Evolutionary conservation across 2,888 invertebrate species (phyloP).

Genomic region (Gonocerus acuteangulatus): DNA sequence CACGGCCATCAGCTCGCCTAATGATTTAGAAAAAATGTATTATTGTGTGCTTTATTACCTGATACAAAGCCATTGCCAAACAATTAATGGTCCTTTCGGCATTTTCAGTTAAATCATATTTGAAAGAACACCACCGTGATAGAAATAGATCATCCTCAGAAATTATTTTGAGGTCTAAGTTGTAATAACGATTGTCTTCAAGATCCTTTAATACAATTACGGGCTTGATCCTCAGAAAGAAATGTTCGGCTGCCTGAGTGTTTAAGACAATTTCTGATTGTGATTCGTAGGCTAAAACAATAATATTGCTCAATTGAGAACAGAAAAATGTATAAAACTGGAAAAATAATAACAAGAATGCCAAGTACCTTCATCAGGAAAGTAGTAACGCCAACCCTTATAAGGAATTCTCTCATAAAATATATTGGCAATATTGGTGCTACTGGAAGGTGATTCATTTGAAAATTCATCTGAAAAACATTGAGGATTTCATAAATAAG

Average conservation of each 20-base stretch:
- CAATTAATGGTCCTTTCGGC: slow-evolving; percentile 62
- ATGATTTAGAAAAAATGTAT: too few species aligned
- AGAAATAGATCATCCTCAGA: slow-evolving; percentile 51
- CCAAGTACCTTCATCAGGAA: slow-evolving; percentile 57
- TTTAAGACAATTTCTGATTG: slow-evolving; percentile 48
- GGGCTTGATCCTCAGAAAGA: slow-evolving; percentile 47
- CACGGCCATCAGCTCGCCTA: too few species aligned
- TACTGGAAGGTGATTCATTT: background rate
- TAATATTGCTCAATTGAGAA: too few species aligned
- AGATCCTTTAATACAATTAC: slow-evolving; percentile 53
- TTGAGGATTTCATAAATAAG: background rate
- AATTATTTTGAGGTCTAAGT: slow-evolving; percentile 53
- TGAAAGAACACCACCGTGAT: slow-evolving; percentile 56
- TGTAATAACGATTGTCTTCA: slow-evolving; percentile 51
- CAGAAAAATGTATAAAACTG: too few species aligned
- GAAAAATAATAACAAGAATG: slow-evolving; percentile 4
- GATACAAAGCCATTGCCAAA: slow-evolving; percentile 71
- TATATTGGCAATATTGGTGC: background rate
- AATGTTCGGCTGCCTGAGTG: slow-evolving; percentile 50
- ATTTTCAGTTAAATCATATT: slow-evolving; percentile 56
- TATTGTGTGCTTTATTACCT: too few species aligned
- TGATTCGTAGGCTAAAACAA: slow-evolving; percentile 45
- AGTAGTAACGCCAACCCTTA: slow-evolving; percentile 70
- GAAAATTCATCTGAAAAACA: slow-evolving; percentile 3
- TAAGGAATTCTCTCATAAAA: slow-evolving; percentile 44